phyloP scores from a whole-genome alignment of 2,888 invertebrate genomes.

The Meiosimyza decipiens region DNA sequence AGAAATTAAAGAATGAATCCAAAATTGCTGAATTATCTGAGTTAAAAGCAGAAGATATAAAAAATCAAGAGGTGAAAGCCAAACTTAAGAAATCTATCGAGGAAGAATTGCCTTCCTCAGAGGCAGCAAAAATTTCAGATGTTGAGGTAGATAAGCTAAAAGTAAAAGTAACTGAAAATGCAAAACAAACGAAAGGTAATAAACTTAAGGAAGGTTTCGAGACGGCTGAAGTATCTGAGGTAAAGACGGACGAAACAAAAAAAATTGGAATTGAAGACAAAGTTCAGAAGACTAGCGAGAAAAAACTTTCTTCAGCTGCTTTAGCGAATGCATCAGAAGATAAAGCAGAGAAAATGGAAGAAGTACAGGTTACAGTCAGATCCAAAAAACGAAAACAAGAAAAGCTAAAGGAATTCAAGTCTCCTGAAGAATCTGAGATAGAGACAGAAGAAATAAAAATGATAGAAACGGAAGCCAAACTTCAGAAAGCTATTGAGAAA shows the following conservation, averaged over 20 bases:
- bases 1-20: neutral
- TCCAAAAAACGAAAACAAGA: neutral
- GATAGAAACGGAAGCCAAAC: neutral
- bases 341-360: conserved; percentile 3
- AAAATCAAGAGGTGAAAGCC: neutral
- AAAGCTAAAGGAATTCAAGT: neutral
- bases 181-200: neutral
- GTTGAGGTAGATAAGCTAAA: neutral
- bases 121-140: neutral
- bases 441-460: no score
- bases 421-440: no score
- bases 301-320: neutral
- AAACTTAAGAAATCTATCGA: conserved; percentile 2
- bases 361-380: neutral
- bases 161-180: neutral
- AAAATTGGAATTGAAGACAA: no score
- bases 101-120: neutral
- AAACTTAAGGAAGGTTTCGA: conserved; percentile 33
- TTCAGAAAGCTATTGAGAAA: neutral
- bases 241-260: no score
- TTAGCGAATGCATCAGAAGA: neutral
- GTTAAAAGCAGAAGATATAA: conserved; percentile 16
- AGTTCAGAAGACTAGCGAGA: no score
- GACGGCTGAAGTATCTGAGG: neutral
- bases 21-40: conserved; percentile 18